These are phyloP conservation scores for Drosophila tani DNA, from an alignment of 1,140 invertebrate species.

Conservation along the genomic window DNA sequence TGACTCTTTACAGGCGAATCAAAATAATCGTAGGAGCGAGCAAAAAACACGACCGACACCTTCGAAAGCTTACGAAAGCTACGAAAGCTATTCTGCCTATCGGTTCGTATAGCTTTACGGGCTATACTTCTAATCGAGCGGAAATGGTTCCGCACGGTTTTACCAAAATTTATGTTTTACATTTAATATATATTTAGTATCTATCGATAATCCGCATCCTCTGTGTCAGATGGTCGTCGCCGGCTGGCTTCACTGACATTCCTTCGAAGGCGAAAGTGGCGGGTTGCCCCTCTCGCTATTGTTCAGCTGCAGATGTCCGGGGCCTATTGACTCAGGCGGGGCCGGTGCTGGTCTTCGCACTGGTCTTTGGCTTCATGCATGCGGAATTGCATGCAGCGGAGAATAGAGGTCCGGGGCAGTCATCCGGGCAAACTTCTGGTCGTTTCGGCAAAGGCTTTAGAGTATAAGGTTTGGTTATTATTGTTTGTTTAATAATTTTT, in stretches of 20 bases:
- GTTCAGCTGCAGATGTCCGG: constrained; percentile 14
- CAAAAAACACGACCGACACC: too few relatives aligned
- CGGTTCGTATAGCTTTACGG: too few relatives aligned
- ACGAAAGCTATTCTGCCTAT: too few relatives aligned
- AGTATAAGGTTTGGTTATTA: background rate
- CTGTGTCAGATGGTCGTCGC: constrained; percentile 22
- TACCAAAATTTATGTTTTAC: background rate
- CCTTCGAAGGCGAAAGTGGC: constrained; percentile 15
- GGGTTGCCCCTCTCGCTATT: background rate
- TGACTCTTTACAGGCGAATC: too few relatives aligned
- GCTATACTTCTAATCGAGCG: too few relatives aligned
- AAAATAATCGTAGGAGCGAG: too few relatives aligned
- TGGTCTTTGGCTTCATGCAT: background rate
- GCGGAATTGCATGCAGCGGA: background rate
- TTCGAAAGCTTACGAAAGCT: too few relatives aligned
- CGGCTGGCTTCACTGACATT: constrained; percentile 9
- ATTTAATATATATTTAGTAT: background rate
- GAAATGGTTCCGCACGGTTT: background rate
- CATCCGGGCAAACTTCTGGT: constrained; percentile 7
- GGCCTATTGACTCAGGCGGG: constrained; percentile 21
- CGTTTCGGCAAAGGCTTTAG: background rate
- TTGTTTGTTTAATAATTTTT: background rate
- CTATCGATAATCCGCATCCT: background rate
- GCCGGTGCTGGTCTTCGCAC: constrained; percentile 14
- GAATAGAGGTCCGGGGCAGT: constrained; percentile 6